A percentile compares a stretch with the other conserved stretches of the same genome.
Evolutionary conservation across 2,113 vertebrate genomes (phyloP).

Genomic region (Entelurus aequoreus): DNA sequence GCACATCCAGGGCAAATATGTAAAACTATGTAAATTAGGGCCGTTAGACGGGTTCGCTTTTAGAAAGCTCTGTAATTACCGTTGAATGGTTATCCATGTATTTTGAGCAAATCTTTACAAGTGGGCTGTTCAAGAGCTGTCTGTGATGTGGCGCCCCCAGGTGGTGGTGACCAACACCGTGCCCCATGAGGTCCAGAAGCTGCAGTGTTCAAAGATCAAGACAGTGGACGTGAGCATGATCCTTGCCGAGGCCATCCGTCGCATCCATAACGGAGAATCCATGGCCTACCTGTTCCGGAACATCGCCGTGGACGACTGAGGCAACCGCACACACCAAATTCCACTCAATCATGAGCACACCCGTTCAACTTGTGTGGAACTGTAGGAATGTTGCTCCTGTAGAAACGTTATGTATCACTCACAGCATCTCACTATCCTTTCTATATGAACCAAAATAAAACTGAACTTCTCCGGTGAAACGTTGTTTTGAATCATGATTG

Average conservation of each 20-base stretch:
- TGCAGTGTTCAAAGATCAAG: conserved; percentile 98
- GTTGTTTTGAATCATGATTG: not conserved
- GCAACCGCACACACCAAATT: conserved; percentile 12
- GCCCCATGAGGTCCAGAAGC: conserved; percentile 95
- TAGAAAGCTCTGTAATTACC: not conserved
- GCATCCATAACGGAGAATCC: conserved; percentile 97
- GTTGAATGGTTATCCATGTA: not conserved
- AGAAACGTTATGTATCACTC: conserved; percentile 17
- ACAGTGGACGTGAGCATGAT: conserved; percentile 98
- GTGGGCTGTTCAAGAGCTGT: not conserved
- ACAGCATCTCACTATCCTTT: not conserved
- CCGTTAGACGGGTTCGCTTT: not conserved
- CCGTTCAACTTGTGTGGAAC: not conserved
- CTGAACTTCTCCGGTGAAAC: not conserved
- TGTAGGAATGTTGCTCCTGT: conserved; percentile 6
- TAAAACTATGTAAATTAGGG: not conserved
- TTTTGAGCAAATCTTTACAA: not conserved
- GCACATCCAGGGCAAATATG: not conserved
- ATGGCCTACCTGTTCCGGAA: conserved; percentile 97
- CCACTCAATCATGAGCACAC: not conserved
- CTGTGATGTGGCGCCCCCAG: conserved; percentile 51
- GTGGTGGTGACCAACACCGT: conserved; percentile 98
- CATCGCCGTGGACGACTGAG: conserved; percentile 91
- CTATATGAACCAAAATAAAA: conserved; percentile 47
- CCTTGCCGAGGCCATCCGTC: conserved; percentile 89